Percentiles rank a stretch among this genome's conserved stretches.
Conservation (phyloP, 1,140 invertebrate species). For the Plectrocnemia conspersa region DNA sequence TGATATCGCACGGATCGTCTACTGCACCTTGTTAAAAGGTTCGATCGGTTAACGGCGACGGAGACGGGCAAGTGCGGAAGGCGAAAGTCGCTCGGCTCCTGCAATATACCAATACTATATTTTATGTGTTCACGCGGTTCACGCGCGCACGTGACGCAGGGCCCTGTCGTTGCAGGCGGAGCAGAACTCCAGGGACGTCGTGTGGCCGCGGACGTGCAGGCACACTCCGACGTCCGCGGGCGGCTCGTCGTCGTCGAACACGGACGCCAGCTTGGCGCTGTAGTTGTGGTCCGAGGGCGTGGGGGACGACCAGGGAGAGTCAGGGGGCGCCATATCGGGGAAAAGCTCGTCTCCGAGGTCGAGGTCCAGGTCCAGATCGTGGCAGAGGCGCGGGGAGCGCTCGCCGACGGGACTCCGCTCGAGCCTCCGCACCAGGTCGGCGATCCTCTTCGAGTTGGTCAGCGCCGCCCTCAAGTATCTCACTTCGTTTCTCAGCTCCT, state of each 20-base stretch:
- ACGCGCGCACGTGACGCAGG: not conserved
- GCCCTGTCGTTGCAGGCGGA: conserved; percentile 45
- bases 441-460: conserved; percentile 49
- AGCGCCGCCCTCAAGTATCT: conserved; percentile 50
- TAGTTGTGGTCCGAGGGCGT: conserved; percentile 36
- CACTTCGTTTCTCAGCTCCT: conserved; percentile 47
- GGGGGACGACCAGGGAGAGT: not conserved
- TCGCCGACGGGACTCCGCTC: conserved; percentile 8
- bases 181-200: conserved; percentile 55
- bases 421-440: conserved; percentile 39
- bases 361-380: not conserved
- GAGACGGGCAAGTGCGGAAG: conserved; percentile 7
- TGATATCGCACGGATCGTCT: not conserved
- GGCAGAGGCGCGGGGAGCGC: not conserved
- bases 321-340: conserved; percentile 7
- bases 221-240: conserved; percentile 46
- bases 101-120: conserved; percentile 15
- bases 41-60: not conserved
- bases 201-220: conserved; percentile 52
- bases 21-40: conserved; percentile 16
- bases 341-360: conserved; percentile 6
- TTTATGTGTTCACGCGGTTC: not conserved
- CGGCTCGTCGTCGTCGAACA: conserved; percentile 16
- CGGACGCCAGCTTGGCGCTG: conserved; percentile 21
- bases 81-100: conserved; percentile 22